phyloP scores from a whole-genome alignment of 2,888 invertebrate genomes.

The Gandaritis pyraliata region DNA sequence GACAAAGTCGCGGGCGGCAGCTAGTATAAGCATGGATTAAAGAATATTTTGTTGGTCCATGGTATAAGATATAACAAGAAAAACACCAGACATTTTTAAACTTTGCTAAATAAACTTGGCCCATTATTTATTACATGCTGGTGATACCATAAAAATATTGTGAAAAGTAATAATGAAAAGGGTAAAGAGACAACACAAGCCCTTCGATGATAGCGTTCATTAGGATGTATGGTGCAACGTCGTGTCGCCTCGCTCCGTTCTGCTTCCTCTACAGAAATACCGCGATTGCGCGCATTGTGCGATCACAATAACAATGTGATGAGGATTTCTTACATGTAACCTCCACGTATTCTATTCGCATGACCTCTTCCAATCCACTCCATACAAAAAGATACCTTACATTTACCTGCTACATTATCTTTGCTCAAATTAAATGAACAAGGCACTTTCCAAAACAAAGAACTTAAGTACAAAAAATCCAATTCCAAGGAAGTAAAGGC shows the following conservation, averaged over 20 bases:
- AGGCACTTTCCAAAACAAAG: constrained; percentile 22
- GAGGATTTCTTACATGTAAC: constrained; percentile 51
- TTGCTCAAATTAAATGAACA: constrained; percentile 16
- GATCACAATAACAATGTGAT: constrained; percentile 66
- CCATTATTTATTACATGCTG: too few species aligned
- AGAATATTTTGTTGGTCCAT: too few species aligned
- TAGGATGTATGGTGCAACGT: constrained; percentile 24
- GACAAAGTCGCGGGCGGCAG: too few species aligned
- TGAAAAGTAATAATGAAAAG: background rate
- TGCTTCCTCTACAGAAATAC: constrained; percentile 40
- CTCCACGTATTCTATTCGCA: constrained; percentile 28
- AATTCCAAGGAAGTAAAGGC: constrained; percentile 39
- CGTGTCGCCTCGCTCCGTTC: constrained; percentile 19
- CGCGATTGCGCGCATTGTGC: constrained; percentile 69
- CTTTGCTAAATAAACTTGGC: too few species aligned
- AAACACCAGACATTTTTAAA: too few species aligned
- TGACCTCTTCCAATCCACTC: constrained; percentile 15
- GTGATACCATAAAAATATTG: background rate
- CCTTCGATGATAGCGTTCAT: constrained; percentile 6
- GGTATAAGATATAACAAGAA: too few species aligned
- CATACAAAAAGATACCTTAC: constrained; percentile 8
- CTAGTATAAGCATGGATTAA: too few species aligned
- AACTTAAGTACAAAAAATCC: constrained; percentile 34
- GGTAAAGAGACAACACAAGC: background rate
- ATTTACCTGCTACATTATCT: background rate